Percentiles rank a stretch among this genome's conserved stretches.
Conservation (phyloP, 2,888 invertebrate species). For the Falcaria lacertinaria region DNA sequence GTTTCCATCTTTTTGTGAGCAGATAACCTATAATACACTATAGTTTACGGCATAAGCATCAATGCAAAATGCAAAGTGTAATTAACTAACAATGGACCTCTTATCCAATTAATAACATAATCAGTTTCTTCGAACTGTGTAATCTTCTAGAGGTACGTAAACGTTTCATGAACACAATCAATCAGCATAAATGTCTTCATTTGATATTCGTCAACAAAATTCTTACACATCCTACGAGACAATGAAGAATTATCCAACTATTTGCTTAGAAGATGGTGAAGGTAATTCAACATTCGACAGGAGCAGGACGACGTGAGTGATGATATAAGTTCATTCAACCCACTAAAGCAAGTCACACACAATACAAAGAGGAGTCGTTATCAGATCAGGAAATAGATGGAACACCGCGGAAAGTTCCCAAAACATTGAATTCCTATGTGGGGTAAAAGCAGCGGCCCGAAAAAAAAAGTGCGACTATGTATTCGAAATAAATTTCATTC, state of each 20-base stretch:
- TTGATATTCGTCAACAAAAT: background rate
- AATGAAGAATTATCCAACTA: too few relatives aligned
- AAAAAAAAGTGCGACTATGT: too few relatives aligned
- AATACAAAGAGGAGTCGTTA: background rate
- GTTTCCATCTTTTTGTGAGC: too few relatives aligned
- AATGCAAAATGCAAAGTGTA: background rate
- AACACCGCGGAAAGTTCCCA: background rate
- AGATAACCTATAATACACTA: too few relatives aligned
- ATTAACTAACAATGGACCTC: background rate
- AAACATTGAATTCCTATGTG: too few relatives aligned
- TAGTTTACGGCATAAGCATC: too few relatives aligned
- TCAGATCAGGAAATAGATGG: background rate
- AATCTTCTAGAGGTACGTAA: background rate
- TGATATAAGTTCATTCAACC: background rate
- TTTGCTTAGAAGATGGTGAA: background rate
- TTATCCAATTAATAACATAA: background rate
- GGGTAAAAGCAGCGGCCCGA: too few relatives aligned
- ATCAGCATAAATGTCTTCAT: constrained; percentile 13
- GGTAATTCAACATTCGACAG: background rate
- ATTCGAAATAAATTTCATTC: too few relatives aligned
- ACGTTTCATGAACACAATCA: constrained; percentile 26
- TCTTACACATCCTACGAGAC: background rate
- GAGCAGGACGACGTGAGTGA: too few relatives aligned
- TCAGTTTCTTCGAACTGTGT: background rate
- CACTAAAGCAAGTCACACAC: background rate